A percentile compares a stretch with the other conserved stretches of the same genome.
Conservation (phyloP, 2,113 vertebrate species). For the Caranx melampygus region DNA sequence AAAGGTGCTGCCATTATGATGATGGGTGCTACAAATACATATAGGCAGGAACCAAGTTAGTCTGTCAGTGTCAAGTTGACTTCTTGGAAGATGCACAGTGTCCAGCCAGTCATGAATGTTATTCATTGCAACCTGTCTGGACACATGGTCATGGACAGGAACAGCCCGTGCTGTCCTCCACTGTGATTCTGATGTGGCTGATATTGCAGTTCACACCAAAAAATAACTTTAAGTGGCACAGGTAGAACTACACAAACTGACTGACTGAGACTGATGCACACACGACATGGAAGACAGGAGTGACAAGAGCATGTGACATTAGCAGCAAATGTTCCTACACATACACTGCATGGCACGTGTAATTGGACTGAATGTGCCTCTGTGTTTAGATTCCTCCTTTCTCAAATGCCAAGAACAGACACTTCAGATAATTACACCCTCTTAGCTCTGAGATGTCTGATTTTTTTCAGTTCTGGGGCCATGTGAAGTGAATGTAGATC, state of each 20-base stretch:
- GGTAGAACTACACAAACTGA: neutral
- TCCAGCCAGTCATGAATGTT: constrained; percentile 11
- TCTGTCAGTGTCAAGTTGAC: constrained; percentile 54
- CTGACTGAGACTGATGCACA: neutral
- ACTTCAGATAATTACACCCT: neutral
- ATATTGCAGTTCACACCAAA: neutral
- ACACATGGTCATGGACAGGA: constrained; percentile 34
- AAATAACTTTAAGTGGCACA: neutral
- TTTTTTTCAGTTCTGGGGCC: neutral
- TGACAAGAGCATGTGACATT: neutral
- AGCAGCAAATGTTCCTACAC: neutral
- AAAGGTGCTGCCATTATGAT: constrained; percentile 9
- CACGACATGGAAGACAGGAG: neutral
- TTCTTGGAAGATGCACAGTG: constrained; percentile 61
- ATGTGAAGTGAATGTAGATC: neutral
- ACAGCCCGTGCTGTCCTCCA: constrained; percentile 42
- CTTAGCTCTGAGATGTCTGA: neutral
- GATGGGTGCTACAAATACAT: constrained; percentile 21
- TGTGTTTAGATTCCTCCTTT: constrained; percentile 8
- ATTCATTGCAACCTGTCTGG: constrained; percentile 43
- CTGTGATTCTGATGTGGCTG: neutral
- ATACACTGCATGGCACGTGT: neutral
- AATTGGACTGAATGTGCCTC: neutral
- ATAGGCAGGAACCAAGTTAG: constrained; percentile 32
- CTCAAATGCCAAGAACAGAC: constrained; percentile 14